Percentiles rank a stretch among this genome's conserved stretches.
These are phyloP conservation scores for Australoheros facetus DNA, from an alignment of 2,797 vertebrate genomes.

Conservation along the genomic window DNA sequence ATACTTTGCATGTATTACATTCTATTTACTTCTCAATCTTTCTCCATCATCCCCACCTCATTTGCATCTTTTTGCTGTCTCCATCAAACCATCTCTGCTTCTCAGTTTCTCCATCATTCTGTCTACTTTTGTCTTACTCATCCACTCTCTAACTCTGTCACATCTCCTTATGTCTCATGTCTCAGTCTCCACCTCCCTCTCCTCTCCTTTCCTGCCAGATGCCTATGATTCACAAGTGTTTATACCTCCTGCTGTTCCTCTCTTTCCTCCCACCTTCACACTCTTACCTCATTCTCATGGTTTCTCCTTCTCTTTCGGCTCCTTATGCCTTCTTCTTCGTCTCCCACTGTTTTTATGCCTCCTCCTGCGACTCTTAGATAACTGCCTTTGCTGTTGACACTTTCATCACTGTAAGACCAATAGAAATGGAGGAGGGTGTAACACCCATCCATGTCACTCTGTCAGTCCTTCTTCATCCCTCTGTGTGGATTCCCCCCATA, in stretches of 20 bases:
- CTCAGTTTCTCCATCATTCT: conserved; percentile 53
- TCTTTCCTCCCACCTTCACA: conserved; percentile 63
- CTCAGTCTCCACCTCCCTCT: conserved; percentile 27
- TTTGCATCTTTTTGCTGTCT: conserved; percentile 19
- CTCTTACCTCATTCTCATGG: conserved; percentile 49
- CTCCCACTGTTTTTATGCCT: conserved; percentile 44
- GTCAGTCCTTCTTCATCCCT: conserved; percentile 42
- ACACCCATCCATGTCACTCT: conserved; percentile 53
- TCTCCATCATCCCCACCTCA: conserved; percentile 10
- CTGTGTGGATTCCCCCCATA: conserved; percentile 30
- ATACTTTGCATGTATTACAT: conserved; percentile 24
- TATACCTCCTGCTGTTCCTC: conserved; percentile 65
- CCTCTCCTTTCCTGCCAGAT: conserved; percentile 54
- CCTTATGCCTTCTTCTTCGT: conserved; percentile 16
- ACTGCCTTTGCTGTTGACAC: conserved; percentile 45
- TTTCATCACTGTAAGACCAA: conserved; percentile 58
- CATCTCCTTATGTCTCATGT: conserved; percentile 61
- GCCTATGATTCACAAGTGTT: conserved; percentile 66
- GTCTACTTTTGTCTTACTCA: conserved; percentile 58
- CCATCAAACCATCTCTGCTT: conserved; percentile 21
- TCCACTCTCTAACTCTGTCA: conserved; percentile 62
- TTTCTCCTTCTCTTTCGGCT: conserved; percentile 27
- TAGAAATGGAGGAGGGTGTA: conserved; percentile 35
- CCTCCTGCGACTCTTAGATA: conserved; percentile 58
- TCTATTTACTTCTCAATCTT: conserved; percentile 24